Evolutionary conservation across 1,140 invertebrate genomes (phyloP), one percentile per base, ranked within the genome.

Genomic region (Aphidius ervi): DNA sequence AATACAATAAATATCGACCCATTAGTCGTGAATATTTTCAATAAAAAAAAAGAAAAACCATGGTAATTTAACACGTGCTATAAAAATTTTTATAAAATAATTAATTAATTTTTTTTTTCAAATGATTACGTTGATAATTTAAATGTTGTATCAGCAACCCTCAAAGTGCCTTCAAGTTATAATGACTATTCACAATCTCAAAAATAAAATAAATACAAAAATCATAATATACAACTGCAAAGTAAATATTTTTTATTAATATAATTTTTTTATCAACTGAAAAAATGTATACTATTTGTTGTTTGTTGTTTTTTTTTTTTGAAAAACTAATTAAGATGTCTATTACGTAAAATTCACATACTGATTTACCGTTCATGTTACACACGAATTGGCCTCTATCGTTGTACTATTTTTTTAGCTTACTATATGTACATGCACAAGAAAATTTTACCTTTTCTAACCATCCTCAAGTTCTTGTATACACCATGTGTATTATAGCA

Each of bases 281-380:
- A 10, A 6, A 9, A 54, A 41, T 20, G 16, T 16, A 5, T 37
- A 9, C 9, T 16, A 48, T 4, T 58, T 9, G 2, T 31, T 31
- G 23, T 58, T 43, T 50, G 31, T 49, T 58, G n/a, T 50, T 65
- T 59, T 67, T 71, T 73, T 71, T 71, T 71, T 65, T 68, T 74
- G 72, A 74, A 73, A 68, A 70, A 64, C 67, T 71, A 63, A 65
- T 63, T 40, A 61, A 48, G 56, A 61, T 66, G 65, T 69, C 67
- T 67, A 65, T 67, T 70, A 67, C 66, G 66, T 68, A 70, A 70
- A 74, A 67, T 67, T 63, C 62, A 63, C 69, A 70, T 70, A 70
- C 71, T 67, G 67, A 74, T 71, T 66, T 67, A 68, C 59, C 56
- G 64, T 62, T 57, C 61, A 50, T 39, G 59, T 56, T 60, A 16